Conservation (phyloP, 2,888 invertebrate species). For the Polymixis flavicincta region DNA sequence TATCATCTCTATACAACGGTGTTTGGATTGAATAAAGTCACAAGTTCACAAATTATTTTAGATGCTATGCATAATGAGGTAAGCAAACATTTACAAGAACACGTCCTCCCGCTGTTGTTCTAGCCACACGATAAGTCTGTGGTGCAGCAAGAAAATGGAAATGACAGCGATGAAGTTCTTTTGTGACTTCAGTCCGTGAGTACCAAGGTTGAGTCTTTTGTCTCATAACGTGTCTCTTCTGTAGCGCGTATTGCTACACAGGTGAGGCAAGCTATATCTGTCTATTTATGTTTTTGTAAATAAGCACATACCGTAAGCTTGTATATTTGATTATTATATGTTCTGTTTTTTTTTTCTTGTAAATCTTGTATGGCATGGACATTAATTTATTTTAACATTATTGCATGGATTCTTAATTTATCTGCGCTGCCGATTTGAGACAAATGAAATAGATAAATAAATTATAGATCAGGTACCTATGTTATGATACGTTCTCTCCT, state of each 20-base stretch:
- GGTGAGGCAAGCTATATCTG: background rate
- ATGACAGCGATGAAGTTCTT: slow-evolving; percentile 84
- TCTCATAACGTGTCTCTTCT: slow-evolving; percentile 46
- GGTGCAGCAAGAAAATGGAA: slow-evolving; percentile 83
- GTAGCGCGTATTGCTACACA: slow-evolving; percentile 15
- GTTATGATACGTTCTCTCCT: background rate
- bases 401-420: no score
- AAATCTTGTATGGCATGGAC: no score
- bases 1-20: background rate
- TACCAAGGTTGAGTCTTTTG: slow-evolving; percentile 65
- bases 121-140: slow-evolving; percentile 73
- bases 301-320: background rate
- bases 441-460: no score
- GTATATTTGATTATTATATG: background rate
- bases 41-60: background rate
- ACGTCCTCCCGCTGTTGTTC: slow-evolving; percentile 43
- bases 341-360: no score
- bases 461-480: no score
- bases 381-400: no score
- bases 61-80: background rate
- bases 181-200: slow-evolving; percentile 72
- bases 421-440: no score
- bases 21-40: background rate
- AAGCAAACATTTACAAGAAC: background rate
- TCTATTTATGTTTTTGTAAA: background rate